These are phyloP conservation scores for Hirudinaria manillensis DNA, from an alignment of 2,888 invertebrate genomes.

Conservation along the genomic window DNA sequence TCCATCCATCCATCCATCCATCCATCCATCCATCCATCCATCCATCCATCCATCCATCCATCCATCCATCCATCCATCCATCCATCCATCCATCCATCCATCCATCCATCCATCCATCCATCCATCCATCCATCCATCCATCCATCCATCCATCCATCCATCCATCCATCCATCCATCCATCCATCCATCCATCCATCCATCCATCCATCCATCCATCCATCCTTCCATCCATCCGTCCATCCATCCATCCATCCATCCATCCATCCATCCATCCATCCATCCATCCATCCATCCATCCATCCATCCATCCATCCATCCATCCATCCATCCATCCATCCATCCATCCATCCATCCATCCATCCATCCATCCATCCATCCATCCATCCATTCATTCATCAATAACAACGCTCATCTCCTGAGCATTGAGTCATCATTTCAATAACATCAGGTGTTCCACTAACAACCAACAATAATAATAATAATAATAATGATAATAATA, in stretches of 20 bases:
- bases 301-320: conserved; percentile 11
- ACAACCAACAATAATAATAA: no score
- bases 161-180: no score
- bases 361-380: conserved; percentile 2
- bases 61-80: not conserved
- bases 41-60: conserved; percentile 14
- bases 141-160: no score
- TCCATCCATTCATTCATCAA: no score
- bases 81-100: not conserved
- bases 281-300: conserved; percentile 16
- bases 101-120: conserved; percentile 12
- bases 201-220: no score
- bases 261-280: conserved; percentile 16
- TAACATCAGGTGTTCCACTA: no score
- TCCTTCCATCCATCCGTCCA: no score
- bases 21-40: conserved; percentile 16
- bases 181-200: no score
- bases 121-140: not conserved
- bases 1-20: conserved; percentile 16
- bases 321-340: not conserved
- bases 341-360: conserved; percentile 8
- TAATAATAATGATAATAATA: no score
- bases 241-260: not conserved
- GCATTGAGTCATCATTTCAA: no score
- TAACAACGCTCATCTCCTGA: no score